Evolutionary conservation across 2,888 invertebrate species (phyloP).

Genomic region (Leucoma salicis): DNA sequence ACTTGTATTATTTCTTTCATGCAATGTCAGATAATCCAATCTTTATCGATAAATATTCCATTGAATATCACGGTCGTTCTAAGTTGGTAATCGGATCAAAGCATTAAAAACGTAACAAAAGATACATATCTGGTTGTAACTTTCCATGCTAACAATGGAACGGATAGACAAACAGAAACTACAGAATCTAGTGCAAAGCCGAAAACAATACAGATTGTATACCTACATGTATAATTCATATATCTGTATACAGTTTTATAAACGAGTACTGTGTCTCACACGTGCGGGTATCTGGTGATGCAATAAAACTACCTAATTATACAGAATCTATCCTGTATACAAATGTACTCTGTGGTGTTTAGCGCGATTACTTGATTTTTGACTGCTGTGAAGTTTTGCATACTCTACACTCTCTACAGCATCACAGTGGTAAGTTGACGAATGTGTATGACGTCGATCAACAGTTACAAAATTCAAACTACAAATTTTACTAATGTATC

Average conservation of each 20-base stretch:
- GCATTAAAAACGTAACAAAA: conserved; percentile 41
- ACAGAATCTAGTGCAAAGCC: conserved; percentile 5
- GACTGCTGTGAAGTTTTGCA: too few relatives aligned
- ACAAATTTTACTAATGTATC: too few relatives aligned
- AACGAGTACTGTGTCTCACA: too few relatives aligned
- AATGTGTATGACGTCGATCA: too few relatives aligned
- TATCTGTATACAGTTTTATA: background rate
- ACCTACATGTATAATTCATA: background rate
- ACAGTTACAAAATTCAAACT: too few relatives aligned
- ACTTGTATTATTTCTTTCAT: background rate
- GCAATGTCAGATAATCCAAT: background rate
- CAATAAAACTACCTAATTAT: too few relatives aligned
- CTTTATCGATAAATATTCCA: conserved; percentile 15
- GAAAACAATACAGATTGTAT: conserved; percentile 7
- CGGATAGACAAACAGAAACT: conserved; percentile 26
- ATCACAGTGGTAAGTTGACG: too few relatives aligned
- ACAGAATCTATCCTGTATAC: too few relatives aligned
- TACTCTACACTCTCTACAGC: too few relatives aligned
- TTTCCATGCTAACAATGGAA: conserved; percentile 38
- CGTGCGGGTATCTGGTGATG: too few relatives aligned
- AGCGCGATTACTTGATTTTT: too few relatives aligned
- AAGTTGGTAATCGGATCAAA: conserved; percentile 39
- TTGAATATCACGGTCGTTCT: conserved; percentile 8
- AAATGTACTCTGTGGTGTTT: too few relatives aligned
- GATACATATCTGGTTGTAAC: conserved; percentile 33